Percentiles rank a stretch among this genome's conserved stretches.
phyloP scores from a whole-genome alignment of 2,113 vertebrate species.

The Barnardius zonarius region DNA sequence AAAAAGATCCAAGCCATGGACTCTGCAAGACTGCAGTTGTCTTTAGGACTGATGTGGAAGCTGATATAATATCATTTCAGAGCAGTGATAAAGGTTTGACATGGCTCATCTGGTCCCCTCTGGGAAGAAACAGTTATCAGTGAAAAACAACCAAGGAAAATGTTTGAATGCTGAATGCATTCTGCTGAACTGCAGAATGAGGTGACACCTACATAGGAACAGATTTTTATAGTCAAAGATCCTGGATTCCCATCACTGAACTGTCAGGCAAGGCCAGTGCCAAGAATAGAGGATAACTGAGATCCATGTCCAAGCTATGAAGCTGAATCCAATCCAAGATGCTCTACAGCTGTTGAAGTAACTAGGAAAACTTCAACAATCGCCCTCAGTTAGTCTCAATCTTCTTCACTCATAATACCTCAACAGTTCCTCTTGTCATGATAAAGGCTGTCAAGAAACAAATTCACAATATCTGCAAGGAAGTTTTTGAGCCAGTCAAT shows the following conservation, averaged over 20 bases:
- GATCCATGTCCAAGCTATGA: slow-evolving; percentile 21
- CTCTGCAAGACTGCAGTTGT: background rate
- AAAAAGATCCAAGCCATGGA: background rate
- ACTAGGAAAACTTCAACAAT: slow-evolving; percentile 36
- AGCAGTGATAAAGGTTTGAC: background rate
- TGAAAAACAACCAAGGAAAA: background rate
- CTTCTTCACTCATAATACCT: background rate
- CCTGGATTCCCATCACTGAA: slow-evolving; percentile 6
- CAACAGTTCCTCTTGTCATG: background rate
- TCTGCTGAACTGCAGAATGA: background rate
- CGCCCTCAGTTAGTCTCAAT: background rate
- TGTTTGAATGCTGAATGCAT: background rate
- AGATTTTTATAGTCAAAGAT: background rate
- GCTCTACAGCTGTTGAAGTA: slow-evolving; percentile 31
- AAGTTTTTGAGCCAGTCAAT: slow-evolving; percentile 26
- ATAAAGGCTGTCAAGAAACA: slow-evolving; percentile 42
- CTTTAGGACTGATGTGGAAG: background rate
- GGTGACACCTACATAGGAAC: slow-evolving; percentile 12
- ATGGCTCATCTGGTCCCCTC: background rate
- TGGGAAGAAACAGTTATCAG: background rate
- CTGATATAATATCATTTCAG: background rate
- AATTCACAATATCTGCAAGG: background rate
- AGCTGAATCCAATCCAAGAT: slow-evolving; percentile 36
- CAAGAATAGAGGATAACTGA: slow-evolving; percentile 25
- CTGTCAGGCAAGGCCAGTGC: slow-evolving; percentile 28